These are phyloP conservation scores for Toxotes jaculatrix DNA, from an alignment of 2,113 vertebrate genomes.

Conservation along the genomic window DNA sequence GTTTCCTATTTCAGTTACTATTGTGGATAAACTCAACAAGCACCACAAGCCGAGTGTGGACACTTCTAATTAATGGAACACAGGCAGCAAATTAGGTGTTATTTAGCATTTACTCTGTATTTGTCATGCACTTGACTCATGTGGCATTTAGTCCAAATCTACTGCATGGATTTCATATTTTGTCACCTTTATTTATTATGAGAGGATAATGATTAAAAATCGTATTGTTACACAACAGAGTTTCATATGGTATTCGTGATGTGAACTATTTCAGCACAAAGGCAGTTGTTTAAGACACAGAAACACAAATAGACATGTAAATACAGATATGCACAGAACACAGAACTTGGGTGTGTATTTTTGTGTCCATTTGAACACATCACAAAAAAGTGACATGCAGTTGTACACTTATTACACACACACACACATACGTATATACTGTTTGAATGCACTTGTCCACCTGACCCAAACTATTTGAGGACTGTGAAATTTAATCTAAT, in stretches of 20 bases:
- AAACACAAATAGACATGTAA: background rate
- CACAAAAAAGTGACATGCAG: background rate
- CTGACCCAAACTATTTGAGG: conserved; percentile 71
- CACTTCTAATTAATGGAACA: background rate
- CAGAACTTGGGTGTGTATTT: no score
- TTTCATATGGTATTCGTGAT: background rate
- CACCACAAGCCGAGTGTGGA: no score
- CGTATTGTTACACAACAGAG: background rate
- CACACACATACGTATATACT: background rate
- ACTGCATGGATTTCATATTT: background rate
- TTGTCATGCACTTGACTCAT: background rate
- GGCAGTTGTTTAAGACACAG: background rate
- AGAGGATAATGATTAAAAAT: background rate
- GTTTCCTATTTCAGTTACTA: background rate
- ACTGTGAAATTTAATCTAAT: conserved; percentile 74
- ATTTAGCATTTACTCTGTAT: background rate
- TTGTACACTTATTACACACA: background rate
- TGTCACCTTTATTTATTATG: background rate
- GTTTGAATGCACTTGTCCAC: conserved; percentile 31
- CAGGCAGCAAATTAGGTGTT: background rate
- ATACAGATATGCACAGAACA: background rate
- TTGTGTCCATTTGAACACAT: background rate
- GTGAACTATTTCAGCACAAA: background rate
- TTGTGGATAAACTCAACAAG: background rate
- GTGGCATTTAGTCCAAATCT: background rate